Percentiles rank a stretch among this genome's conserved stretches.
Evolutionary conservation across 1,140 invertebrate genomes (phyloP).

Genomic region (Zeugodacus cucurbitae): DNA sequence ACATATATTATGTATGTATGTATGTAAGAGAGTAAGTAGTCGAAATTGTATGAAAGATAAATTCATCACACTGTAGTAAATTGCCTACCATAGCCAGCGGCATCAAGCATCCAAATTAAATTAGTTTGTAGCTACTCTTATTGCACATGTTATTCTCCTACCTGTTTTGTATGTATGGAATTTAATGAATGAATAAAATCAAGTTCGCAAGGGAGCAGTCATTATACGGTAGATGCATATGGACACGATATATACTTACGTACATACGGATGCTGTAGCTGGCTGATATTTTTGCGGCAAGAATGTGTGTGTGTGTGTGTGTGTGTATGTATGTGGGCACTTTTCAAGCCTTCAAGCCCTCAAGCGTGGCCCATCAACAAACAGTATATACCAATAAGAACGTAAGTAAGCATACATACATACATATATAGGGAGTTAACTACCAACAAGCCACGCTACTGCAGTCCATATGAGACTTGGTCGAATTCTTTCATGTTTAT

Average conservation of each 20-base stretch:
- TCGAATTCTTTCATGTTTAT: constrained; percentile 27
- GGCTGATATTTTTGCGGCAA: constrained; percentile 28
- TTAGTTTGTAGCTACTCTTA: constrained; percentile 39
- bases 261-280: background rate
- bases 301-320: background rate
- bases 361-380: constrained; percentile 16
- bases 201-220: constrained; percentile 35
- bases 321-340: background rate
- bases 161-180: constrained; percentile 39
- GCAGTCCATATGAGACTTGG: background rate
- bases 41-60: background rate
- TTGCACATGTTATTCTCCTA: constrained; percentile 35
- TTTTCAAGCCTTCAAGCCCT: background rate
- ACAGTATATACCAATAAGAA: constrained; percentile 19
- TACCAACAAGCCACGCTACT: background rate
- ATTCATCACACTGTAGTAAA: constrained; percentile 37
- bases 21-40: background rate
- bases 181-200: constrained; percentile 39
- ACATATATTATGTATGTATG: background rate
- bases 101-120: constrained; percentile 38
- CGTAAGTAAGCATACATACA: background rate
- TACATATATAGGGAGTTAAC: background rate
- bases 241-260: background rate
- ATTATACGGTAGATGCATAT: constrained; percentile 38
- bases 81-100: constrained; percentile 35